Evolutionary conservation across 1,140 invertebrate species (phyloP), one percentile per base, ranked within the genome.

Genomic region (Eupristina koningsbergeri): DNA sequence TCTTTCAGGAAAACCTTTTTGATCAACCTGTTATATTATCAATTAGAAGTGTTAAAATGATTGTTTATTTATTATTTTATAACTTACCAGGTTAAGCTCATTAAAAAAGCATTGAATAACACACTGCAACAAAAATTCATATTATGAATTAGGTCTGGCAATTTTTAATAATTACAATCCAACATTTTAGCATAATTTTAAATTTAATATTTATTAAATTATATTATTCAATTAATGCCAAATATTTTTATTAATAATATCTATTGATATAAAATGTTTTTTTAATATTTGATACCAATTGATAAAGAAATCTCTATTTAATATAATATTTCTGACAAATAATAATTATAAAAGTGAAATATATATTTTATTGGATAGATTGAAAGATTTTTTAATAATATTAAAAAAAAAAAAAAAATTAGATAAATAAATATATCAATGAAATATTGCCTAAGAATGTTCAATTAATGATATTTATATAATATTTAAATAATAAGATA

Each of bases 31-130:
- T 26, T 3, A 41, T 63, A 0, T 39, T 39, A 36, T 71, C 9
- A 26, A 61, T 58, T 77, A 75, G n/a, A 17, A 50, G 13, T 31
- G 53, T 6, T 50, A 19, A 50, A 31, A 13, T 5, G 13, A n/a
- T n/a, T 64, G 17, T 34, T 67, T 79, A 79, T 50, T 69, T 50
- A 17, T 17, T 67, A 41, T 41, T 3, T 39, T 22, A 73, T 47
- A 5, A 31, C 88, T 85, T 86, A 92, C 91, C 84, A 89, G 81
- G 83, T 92, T 91, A 29, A 92, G 83, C 88, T 92, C 91, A 50
- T 89, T 88, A 82, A 92, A 92, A 80, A 92, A 91, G 86, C 92
- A 92, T 47, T 92, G 91, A 22, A 87, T 75, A n/a, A 89, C 78
- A 73, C 92, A 92, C 92, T 92, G 86, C 3, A 89, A 91, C 84